Base-by-base conservation (phyloP, 2,888 invertebrate genomes). In the Clostera curtula region DNA sequence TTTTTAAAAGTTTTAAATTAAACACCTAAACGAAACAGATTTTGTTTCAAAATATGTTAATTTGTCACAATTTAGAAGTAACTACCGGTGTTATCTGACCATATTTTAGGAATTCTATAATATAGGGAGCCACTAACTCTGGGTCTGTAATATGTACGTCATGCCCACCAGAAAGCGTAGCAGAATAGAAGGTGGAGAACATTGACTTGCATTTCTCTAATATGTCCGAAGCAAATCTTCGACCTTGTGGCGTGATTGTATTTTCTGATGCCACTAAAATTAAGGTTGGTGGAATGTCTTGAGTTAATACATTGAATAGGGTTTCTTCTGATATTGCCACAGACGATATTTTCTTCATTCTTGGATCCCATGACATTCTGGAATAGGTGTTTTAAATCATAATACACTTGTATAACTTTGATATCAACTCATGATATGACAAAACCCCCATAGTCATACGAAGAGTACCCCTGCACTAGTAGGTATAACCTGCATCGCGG, bases 81-180 rank as follows among this genome's bases (percentile, higher is more conserved):
- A 12, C 23, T 2, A 18, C 12, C 3, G 19, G 29, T 13, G 20
- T 28, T 20, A 28, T 39, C 9, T 31, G 27, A 24, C 32, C 15
- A 4, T 22, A 35, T 29, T 50, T 48, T 2, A 86, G 54, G 55
- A 80, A 83, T 5, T 59, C 43, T 2, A 42, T 38, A 21, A 86
- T 47, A 34, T 62, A 31, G 0, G 60, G 50, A 1, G 72, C 82
- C 8, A 88, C 64, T 7, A 49, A 43, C 40, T 86, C 83, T 3
- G 88, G 86, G 36, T 75, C 52, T 25, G 83, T 85, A 25, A 85
- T 79, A 46, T 89, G 89, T 6, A 87, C 72, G 46, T 89, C 87
- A 36, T 89, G 89, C 32, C 74, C 67, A 1, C 88, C 89, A 1
- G 56, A 46, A 0, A 88, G 72, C n/a, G 50, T 36, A 0, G 57